Conservation (phyloP, 2,113 vertebrate species). For the Odocoileus virginianus region DNA sequence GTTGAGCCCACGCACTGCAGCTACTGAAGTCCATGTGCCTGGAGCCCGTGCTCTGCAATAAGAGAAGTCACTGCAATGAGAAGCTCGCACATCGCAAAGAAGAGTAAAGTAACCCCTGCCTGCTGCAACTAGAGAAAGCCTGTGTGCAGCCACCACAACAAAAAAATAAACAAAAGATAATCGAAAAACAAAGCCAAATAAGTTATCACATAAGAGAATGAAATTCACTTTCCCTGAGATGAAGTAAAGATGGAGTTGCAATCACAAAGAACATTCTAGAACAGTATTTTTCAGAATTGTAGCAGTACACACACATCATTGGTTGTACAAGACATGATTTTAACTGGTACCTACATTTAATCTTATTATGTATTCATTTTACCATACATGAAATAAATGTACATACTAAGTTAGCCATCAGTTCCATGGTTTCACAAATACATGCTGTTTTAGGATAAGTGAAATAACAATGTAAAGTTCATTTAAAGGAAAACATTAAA, state of each 20-base stretch:
- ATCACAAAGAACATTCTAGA: neutral
- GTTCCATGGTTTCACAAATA: neutral
- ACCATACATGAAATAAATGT: neutral
- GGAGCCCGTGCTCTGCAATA: neutral
- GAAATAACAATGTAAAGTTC: neutral
- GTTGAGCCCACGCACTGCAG: neutral
- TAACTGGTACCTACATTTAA: neutral
- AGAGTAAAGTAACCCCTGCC: neutral
- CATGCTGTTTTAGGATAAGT: neutral
- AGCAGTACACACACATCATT: neutral
- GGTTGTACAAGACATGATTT: neutral
- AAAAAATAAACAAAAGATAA: neutral
- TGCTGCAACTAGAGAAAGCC: neutral
- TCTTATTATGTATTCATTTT: neutral
- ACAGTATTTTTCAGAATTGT: neutral
- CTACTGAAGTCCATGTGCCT: neutral
- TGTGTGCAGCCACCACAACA: neutral
- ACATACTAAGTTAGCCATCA: neutral
- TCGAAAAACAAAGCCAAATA: neutral
- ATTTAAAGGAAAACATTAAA: constrained; percentile 3
- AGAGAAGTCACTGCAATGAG: neutral
- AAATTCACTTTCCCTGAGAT: constrained; percentile 11
- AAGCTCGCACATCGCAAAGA: neutral
- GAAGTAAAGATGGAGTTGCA: neutral
- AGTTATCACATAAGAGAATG: neutral